phyloP scores from a whole-genome alignment of 2,113 vertebrate species.

The Hemibagrus wyckioides region DNA sequence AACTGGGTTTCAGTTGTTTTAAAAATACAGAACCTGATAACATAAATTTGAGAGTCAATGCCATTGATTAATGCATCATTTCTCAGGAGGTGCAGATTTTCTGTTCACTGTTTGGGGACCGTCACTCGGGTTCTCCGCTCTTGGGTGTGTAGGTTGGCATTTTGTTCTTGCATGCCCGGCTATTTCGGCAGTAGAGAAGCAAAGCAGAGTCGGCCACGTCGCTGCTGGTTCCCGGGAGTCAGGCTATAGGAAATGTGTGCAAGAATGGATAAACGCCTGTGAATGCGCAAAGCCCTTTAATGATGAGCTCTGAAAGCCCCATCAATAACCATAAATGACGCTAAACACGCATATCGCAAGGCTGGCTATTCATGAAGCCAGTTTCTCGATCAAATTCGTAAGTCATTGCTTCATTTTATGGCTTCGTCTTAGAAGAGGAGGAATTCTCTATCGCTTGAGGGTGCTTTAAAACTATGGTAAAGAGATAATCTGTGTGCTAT shows the following conservation, averaged over 20 bases:
- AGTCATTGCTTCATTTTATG: conserved; percentile 85
- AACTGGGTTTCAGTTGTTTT: background rate
- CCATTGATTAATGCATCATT: background rate
- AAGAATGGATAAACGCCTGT: conserved; percentile 91
- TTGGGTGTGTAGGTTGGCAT: conserved; percentile 55
- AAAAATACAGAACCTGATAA: background rate
- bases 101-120: background rate
- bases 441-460: background rate
- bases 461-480: conserved; percentile 65
- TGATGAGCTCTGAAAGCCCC: conserved; percentile 99
- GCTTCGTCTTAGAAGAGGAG: conserved; percentile 66
- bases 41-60: background rate
- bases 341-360: conserved; percentile 98
- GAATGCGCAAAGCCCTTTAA: conserved; percentile 95
- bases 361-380: conserved; percentile 99
- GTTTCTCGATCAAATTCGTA: conserved; percentile 98
- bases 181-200: conserved; percentile 83
- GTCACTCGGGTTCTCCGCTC: background rate
- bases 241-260: conserved; percentile 88
- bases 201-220: conserved; percentile 79
- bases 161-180: conserved; percentile 93
- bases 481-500: conserved; percentile 74
- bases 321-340: conserved; percentile 95
- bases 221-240: conserved; percentile 84
- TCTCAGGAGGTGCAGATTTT: background rate